Evolutionary conservation across 2,888 invertebrate genomes (phyloP), one percentile per base, ranked within the genome.

Genomic region (Hirtodrosophila duncani): DNA sequence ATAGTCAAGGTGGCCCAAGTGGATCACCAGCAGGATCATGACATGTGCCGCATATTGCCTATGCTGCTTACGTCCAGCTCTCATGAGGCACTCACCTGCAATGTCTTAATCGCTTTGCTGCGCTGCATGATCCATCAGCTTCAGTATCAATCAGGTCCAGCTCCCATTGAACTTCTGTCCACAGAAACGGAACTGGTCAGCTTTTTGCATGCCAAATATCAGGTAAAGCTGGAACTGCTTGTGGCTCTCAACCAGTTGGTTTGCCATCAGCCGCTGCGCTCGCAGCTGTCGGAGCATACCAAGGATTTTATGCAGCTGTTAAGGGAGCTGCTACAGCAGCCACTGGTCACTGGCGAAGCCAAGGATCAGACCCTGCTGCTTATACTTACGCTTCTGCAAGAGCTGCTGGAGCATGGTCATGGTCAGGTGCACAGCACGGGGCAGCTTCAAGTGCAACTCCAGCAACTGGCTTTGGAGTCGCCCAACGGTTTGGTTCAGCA

Each of bases 201-300:
- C 2, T 81, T 82, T 30, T 27, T 86, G 0, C 66, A 79, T 3
- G 13, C 51, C 2, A 83, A 83, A 36, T 85, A 81, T 50, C 75
- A 81, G 16, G 46, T 72, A 0, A 80, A 78, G 44, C 53, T 85
- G 9, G 66, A 83, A n/a, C 68, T 86, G 23, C 52, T 86, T 0
- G 56, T 82, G 4, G 74, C 81, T 2, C 69, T 87, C 0, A 84
- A 82, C n/a, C 74, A 81, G 14, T 57, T 87, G 14, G 72, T 86
- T 0, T 63, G 80, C n/a, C 80, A 83, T 55, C 71, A 74, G 20
- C 77, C 83, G 3, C 67, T 87, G 8, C 85, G 83, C 41, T 27
- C 78, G 1, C 84, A 85, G 39, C 65, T 87, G 3, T 64, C 72
- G 2, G 72, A 81, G 10, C 82, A 85, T 29, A 75, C 80, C 0